Base-by-base conservation (phyloP, 2,888 invertebrate genomes). In the Lucinisca nassula region DNA sequence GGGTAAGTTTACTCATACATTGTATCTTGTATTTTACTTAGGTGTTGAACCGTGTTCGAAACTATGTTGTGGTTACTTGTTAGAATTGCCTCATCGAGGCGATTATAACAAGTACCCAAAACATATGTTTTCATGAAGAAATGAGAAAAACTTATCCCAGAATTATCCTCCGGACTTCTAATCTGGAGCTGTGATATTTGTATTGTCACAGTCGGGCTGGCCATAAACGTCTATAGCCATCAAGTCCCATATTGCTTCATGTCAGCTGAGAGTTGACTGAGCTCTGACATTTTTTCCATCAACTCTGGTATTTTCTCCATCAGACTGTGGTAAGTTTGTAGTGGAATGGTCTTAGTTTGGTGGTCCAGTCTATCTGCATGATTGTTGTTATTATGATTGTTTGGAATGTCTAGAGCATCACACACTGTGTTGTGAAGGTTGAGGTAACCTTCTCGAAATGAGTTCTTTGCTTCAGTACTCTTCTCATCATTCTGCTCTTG, bases 261-360 rank as follows among this genome's bases (percentile, higher is more conserved):
- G 21, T 67, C 67, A 32, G 67, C 67, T 32, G 67, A 67, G 3
- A 67, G 35, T 35, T 35, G 67, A 67, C 67, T 21, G 32, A 67
- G 67, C 21, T 67, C 67, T 17, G 67, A 67, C 35, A 67, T 67
- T 67, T 67, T 67, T 35, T 67, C 67, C 32, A 67, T 67, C 4
- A 67, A n/a, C 21, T 67, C 67, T 17, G 67, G 35, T 67, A 67
- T 67, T 67, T 67, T 67, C 67, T 67, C 67, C 32, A 67, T 67
- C 4, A 67, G 35, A 67, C 67, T 21, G 17, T 67, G 67, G 67
- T 67, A 67, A 3, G 67, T 67, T 17, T 67, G 67, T 1, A 67
- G 35, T 30, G 67, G 67, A 67, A 67, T 67, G 67, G 67, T 67
- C 21, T 35, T 67, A 67, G 67, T 67, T 35, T 67, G 67, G 30